These are phyloP conservation scores for Apodemia duryi DNA, from an alignment of 2,888 invertebrate species.

Conservation along the genomic window DNA sequence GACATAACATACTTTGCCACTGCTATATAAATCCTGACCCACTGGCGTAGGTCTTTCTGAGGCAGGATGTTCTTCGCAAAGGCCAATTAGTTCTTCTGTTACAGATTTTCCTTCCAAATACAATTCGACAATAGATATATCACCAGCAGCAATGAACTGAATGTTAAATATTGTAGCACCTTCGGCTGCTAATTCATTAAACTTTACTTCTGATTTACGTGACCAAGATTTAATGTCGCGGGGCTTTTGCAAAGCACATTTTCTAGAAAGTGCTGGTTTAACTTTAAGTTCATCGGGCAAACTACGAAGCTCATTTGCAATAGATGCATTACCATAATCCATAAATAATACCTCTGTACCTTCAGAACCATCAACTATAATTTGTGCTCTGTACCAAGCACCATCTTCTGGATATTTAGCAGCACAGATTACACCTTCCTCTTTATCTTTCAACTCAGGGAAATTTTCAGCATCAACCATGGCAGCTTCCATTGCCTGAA, in stretches of 20 bases:
- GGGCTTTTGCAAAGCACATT: conserved; percentile 81
- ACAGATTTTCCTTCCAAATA: conserved; percentile 81
- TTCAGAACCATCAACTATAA: conserved; percentile 76
- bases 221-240: conserved; percentile 81
- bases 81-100: conserved; percentile 76
- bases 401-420: conserved; percentile 83
- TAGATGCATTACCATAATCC: conserved; percentile 83
- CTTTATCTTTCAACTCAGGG: conserved; percentile 61
- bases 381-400: conserved; percentile 83
- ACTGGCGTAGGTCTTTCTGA: conserved; percentile 61
- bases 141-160: conserved; percentile 82
- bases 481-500: conserved; percentile 79
- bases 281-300: conserved; percentile 80
- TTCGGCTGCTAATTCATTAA: conserved; percentile 83
- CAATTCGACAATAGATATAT: conserved; percentile 82
- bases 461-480: conserved; percentile 78
- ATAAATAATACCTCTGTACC: conserved; percentile 82
- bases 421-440: conserved; percentile 80
- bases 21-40: conserved; percentile 64
- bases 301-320: conserved; percentile 76
- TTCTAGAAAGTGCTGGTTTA: conserved; percentile 79
- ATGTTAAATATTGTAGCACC: conserved; percentile 85
- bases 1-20: conserved; percentile 83
- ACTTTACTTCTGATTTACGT: conserved; percentile 81
- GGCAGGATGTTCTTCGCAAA: conserved; percentile 64